These are phyloP conservation scores for Drosophila asahinai DNA, from an alignment of 1,140 invertebrate species.

Conservation along the genomic window DNA sequence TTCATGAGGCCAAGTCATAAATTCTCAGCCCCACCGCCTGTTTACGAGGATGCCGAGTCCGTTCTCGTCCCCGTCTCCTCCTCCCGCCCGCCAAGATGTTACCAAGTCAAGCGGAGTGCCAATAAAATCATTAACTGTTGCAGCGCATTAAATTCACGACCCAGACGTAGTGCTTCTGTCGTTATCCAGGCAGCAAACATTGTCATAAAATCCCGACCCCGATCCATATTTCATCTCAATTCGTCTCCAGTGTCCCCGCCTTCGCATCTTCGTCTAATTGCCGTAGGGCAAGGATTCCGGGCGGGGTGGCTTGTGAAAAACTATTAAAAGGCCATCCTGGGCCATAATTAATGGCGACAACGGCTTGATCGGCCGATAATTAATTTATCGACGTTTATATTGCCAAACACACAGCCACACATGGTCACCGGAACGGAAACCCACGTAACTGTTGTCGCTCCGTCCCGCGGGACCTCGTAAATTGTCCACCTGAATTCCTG, in stretches of 20 bases:
- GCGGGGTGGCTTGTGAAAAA: slow-evolving; percentile 55
- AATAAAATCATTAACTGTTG: slow-evolving; percentile 83
- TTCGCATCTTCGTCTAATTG: slow-evolving; percentile 51
- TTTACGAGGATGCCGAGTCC: slow-evolving; percentile 42
- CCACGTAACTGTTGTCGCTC: slow-evolving; percentile 16
- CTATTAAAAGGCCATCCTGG: slow-evolving; percentile 65
- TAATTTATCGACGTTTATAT: slow-evolving; percentile 72
- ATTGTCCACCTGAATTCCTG: slow-evolving; percentile 40
- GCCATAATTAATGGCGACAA: slow-evolving; percentile 77
- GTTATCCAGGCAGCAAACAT: slow-evolving; percentile 54
- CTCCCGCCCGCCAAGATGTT: slow-evolving; percentile 1
- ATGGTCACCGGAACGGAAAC: slow-evolving; percentile 29
- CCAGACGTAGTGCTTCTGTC: slow-evolving; percentile 42
- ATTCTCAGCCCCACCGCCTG: slow-evolving; percentile 53
- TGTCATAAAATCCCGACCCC: slow-evolving; percentile 69
- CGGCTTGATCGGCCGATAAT: slow-evolving; percentile 77
- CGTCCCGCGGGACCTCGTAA: slow-evolving; percentile 47
- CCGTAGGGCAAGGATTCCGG: slow-evolving; percentile 13
- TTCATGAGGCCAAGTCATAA: slow-evolving; percentile 72
- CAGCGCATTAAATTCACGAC: slow-evolving; percentile 71
- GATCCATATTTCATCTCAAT: slow-evolving; percentile 45
- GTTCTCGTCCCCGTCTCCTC: not conserved
- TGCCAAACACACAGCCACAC: slow-evolving; percentile 29
- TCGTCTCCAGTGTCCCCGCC: not conserved
- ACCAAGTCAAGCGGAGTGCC: slow-evolving; percentile 67